Evolutionary conservation across 2,113 vertebrate species (phyloP).

Genomic region (Brevimyrus niger): DNA sequence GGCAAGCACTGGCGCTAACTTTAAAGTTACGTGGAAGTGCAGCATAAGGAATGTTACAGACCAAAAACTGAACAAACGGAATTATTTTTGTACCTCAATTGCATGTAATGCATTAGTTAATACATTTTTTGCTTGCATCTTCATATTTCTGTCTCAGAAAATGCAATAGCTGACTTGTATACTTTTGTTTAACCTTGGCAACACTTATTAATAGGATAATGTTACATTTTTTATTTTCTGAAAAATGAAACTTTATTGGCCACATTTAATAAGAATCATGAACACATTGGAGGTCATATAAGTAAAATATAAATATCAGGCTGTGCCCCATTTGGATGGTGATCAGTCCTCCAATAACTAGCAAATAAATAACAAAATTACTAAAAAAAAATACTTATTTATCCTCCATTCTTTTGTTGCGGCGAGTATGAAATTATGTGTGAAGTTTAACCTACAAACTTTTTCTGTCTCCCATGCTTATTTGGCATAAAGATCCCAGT

Average conservation of each 20-base stretch:
- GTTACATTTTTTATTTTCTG: too few species aligned
- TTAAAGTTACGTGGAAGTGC: not conserved
- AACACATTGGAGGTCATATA: not conserved
- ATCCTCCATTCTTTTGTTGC: not conserved
- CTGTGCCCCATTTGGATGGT: not conserved
- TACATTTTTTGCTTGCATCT: not conserved
- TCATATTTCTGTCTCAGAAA: too few species aligned
- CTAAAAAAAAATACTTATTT: not conserved
- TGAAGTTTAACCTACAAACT: not conserved
- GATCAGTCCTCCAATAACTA: not conserved
- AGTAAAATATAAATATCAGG: not conserved
- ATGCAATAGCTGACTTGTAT: too few species aligned
- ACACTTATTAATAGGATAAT: too few species aligned
- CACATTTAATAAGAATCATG: not conserved
- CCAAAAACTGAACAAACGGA: not conserved
- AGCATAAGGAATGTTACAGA: not conserved
- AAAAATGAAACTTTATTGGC: too few species aligned
- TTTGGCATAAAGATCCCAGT: not conserved
- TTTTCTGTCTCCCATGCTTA: not conserved
- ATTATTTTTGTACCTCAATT: not conserved
- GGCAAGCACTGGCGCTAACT: not conserved
- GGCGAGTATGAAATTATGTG: not conserved
- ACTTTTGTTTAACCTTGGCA: not conserved
- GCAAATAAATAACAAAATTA: not conserved
- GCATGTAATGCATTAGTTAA: not conserved